Evolutionary conservation across 2,113 vertebrate genomes (phyloP).

Genomic region (Salvelinus alpinus): DNA sequence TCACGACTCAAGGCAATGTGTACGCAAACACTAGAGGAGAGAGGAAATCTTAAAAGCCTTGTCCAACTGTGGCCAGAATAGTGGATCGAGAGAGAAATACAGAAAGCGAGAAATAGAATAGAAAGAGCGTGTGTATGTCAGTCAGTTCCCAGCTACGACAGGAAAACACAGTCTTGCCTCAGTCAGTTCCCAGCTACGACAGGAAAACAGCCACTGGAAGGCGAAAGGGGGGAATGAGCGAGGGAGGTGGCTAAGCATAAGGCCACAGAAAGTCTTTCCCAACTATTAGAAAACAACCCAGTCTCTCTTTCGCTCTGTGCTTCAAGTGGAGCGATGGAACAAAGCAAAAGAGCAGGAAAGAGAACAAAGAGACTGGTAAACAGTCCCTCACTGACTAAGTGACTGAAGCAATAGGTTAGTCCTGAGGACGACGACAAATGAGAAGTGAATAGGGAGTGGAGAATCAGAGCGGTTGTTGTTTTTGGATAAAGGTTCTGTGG

Average conservation of each 20-base stretch:
- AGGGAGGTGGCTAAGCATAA: slow-evolving; percentile 14
- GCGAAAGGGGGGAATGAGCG: not conserved
- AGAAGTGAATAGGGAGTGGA: too few relatives aligned
- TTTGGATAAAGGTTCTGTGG: too few relatives aligned
- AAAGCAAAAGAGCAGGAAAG: not conserved
- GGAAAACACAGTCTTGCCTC: slow-evolving; percentile 47
- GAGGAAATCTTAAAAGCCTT: slow-evolving; percentile 14
- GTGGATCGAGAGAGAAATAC: slow-evolving; percentile 43
- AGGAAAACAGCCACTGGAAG: slow-evolving; percentile 66
- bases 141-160: slow-evolving; percentile 43
- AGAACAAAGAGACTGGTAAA: too few relatives aligned
- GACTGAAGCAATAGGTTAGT: too few relatives aligned
- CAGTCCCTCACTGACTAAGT: too few relatives aligned
- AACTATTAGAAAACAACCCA: slow-evolving; percentile 34
- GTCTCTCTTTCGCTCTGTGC: slow-evolving; percentile 14
- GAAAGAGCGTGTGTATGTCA: slow-evolving; percentile 18
- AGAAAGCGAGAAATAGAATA: not conserved
- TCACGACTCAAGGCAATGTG: slow-evolving; percentile 33
- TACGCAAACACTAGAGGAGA: slow-evolving; percentile 33
- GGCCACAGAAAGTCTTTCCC: slow-evolving; percentile 35
- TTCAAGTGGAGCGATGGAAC: not conserved
- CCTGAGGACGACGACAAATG: too few relatives aligned
- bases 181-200: slow-evolving; percentile 57
- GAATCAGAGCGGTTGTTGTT: too few relatives aligned
- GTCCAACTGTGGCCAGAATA: slow-evolving; percentile 43